Percentiles rank a stretch among this genome's conserved stretches.
Evolutionary conservation across 2,797 vertebrate genomes (phyloP).

Genomic region (Danio tinwini): DNA sequence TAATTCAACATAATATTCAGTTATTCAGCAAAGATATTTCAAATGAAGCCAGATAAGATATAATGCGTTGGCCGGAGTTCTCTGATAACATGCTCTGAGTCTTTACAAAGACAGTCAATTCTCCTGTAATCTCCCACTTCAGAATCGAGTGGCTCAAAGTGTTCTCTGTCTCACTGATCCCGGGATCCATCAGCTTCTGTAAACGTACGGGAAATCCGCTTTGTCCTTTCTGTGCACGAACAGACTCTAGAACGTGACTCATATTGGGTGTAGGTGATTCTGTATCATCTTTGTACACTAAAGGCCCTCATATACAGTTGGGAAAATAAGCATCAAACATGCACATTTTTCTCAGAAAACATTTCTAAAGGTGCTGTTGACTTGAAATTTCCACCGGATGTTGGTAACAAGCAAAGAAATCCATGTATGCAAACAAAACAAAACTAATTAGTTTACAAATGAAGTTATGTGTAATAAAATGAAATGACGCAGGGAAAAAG

Average conservation of each 20-base stretch:
- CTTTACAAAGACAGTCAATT: constrained; percentile 8
- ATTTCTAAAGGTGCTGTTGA: no score
- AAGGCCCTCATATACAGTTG: not conserved
- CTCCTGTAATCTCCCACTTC: constrained; percentile 1
- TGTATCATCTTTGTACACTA: constrained; percentile 39
- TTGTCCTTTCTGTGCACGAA: not conserved
- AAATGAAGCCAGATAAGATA: constrained; percentile 12
- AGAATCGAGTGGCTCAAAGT: not conserved
- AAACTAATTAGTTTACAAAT: no score
- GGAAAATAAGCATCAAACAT: no score
- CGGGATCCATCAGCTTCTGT: not conserved
- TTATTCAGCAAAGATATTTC: not conserved
- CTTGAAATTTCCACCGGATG: no score
- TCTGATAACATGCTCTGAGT: not conserved
- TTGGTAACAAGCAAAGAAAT: no score
- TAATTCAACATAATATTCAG: not conserved
- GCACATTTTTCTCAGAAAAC: no score
- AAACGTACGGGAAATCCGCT: not conserved
- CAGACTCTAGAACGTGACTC: constrained; percentile 7
- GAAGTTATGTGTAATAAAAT: no score
- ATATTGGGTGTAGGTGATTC: not conserved
- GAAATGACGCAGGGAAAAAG: no score
- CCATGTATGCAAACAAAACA: no score
- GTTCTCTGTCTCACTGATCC: not conserved
- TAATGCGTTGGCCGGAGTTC: not conserved